These are phyloP conservation scores for Diaphora mendica DNA, from an alignment of 2,888 invertebrate species.

Conservation along the genomic window DNA sequence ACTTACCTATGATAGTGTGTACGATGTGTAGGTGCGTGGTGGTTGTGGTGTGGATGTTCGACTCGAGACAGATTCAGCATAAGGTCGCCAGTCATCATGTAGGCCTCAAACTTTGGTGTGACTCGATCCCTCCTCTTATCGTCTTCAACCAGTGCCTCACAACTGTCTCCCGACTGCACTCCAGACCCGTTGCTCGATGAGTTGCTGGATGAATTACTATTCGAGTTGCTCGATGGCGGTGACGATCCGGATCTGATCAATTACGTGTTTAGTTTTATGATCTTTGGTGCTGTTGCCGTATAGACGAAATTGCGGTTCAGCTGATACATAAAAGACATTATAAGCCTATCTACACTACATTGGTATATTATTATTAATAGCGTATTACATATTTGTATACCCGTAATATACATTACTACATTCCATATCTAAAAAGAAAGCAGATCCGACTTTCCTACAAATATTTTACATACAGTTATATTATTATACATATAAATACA, in stretches of 20 bases:
- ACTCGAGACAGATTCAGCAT: conserved; percentile 96
- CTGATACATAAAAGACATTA: not conserved
- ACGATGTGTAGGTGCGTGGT: conserved; percentile 81
- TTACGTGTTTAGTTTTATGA: conserved; percentile 28
- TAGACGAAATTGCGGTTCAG: conserved; percentile 1
- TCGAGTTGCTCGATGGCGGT: conserved; percentile 80
- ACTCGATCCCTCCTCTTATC: conserved; percentile 71
- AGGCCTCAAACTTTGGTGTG: conserved; percentile 93
- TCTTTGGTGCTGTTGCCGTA: not conserved
- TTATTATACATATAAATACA: not conserved
- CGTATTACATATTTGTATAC: not conserved
- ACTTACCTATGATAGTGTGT: conserved; percentile 80
- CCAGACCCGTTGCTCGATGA: conserved; percentile 83
- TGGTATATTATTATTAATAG: not conserved
- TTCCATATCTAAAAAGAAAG: not conserved
- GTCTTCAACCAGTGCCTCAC: conserved; percentile 79
- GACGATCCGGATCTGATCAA: conserved; percentile 68
- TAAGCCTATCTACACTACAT: conserved; percentile 2
- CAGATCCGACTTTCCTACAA: not conserved
- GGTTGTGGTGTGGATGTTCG: conserved; percentile 88
- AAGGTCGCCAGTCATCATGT: conserved; percentile 99
- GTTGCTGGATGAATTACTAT: conserved; percentile 77
- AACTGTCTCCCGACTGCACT: conserved; percentile 84
- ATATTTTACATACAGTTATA: not conserved
- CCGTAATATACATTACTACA: not conserved